Base-by-base conservation (phyloP, 2,113 vertebrate genomes). In the Geothlypis trichas region DNA sequence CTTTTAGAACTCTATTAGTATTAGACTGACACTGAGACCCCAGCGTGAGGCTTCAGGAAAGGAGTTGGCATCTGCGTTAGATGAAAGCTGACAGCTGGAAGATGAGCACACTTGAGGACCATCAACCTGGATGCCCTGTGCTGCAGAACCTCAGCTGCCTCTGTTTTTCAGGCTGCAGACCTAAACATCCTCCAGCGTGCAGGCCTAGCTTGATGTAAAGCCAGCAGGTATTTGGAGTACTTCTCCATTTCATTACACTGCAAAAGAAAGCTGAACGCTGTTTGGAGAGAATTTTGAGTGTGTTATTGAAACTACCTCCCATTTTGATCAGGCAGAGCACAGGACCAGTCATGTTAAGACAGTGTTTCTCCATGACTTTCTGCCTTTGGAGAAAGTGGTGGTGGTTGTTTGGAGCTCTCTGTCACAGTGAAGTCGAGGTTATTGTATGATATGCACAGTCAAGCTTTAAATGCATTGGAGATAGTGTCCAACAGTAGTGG, bases 81-180 rank as follows among this genome's bases (percentile, higher is more conserved):
- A 14, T 63, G 33, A 54, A 67, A 41, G 15, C 17, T 78, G n/a
- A 6, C 9, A 55, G 37, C 21, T 54, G n/a, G 26, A 78, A 52
- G 46, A 52, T 18, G 10, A 23, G 14, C 26, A 10, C 4, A 4
- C 31, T 59, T 84, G 21, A 63, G 44, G 81, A 26, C 35, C 13
- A 14, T 75, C 47, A 75, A 0, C 18, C 11, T 1, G 2, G 12
- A 12, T 81, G 13, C 39, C 54, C 19, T 59, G 3, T 5, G 4
- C 65, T 67, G 57, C 80, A 93, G 61, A 80, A 75, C 24, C 41
- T 75, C 39, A 46, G 7, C 51, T 88, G 10, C 37, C 9, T 79
- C 55, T 93, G 35, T 15, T 88, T 90, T 67, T 81, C 37, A 81
- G 42, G 10, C 11, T 74, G 26, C 33, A 74, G 55, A 84, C 42